These are phyloP conservation scores for Cydia strobilella DNA, from an alignment of 1,140 invertebrate species.

Conservation along the genomic window DNA sequence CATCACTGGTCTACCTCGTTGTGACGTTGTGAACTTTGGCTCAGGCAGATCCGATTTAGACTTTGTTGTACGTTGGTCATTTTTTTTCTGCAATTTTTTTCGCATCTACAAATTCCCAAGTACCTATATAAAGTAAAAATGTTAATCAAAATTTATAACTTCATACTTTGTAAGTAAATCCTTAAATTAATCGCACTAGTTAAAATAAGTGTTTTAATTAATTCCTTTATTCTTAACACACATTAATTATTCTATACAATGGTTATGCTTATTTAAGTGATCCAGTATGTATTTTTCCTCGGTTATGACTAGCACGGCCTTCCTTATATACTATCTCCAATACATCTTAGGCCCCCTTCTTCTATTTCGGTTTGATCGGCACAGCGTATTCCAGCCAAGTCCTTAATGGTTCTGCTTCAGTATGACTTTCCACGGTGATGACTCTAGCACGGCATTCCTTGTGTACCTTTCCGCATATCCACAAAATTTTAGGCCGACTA, in stretches of 20 bases:
- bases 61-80: background rate
- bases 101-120: background rate
- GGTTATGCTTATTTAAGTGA: no score
- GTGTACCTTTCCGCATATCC: slow-evolving; percentile 17
- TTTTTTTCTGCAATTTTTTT: background rate
- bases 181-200: no score
- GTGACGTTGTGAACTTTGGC: slow-evolving; percentile 41
- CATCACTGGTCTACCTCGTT: slow-evolving; percentile 50
- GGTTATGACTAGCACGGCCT: no score
- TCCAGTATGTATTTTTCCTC: no score
- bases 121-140: background rate
- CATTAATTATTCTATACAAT: background rate
- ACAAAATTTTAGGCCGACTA: no score
- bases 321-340: no score
- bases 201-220: background rate
- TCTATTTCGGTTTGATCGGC: no score
- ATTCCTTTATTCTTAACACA: background rate
- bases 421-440: background rate
- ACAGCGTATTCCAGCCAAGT: no score
- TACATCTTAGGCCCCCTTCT: no score
- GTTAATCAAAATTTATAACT: background rate
- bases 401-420: slow-evolving; percentile 28
- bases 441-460: background rate
- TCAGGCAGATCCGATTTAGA: slow-evolving; percentile 36
- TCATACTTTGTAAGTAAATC: no score